These are phyloP conservation scores for Eptatretus burgeri DNA, from an alignment of 2,113 vertebrate genomes.

Conservation along the genomic window DNA sequence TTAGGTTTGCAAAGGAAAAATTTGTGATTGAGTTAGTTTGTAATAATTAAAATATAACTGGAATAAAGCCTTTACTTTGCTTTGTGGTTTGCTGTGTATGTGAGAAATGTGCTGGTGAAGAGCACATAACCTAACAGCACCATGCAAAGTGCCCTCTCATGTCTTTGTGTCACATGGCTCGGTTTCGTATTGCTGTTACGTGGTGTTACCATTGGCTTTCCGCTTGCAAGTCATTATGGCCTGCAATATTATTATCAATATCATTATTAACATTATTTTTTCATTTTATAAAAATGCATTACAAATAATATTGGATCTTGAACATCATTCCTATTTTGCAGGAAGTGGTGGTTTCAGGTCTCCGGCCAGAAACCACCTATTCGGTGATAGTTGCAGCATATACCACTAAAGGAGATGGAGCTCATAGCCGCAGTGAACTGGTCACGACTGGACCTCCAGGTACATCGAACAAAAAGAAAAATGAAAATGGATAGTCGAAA, in stretches of 20 bases:
- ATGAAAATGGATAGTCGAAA: not conserved
- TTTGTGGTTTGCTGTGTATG: no score
- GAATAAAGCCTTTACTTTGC: no score
- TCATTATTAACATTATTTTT: no score
- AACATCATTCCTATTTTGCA: constrained; percentile 14
- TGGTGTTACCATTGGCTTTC: not conserved
- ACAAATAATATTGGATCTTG: not conserved
- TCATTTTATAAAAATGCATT: not conserved
- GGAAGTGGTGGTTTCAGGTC: constrained; percentile 75
- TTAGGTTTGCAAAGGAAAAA: no score
- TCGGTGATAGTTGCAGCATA: constrained; percentile 90
- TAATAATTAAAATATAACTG: no score
- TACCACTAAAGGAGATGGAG: constrained; percentile 91
- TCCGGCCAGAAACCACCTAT: constrained; percentile 72
- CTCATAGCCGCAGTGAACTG: constrained; percentile 72
- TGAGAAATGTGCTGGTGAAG: no score
- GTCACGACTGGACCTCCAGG: constrained; percentile 77
- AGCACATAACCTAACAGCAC: not conserved
- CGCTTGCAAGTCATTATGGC: no score
- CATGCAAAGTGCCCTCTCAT: not conserved
- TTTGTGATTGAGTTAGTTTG: no score
- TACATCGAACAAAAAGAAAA: constrained; percentile 14
- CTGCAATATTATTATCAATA: no score
- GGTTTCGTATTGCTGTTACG: constrained; percentile 7
- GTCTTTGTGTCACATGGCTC: not conserved